These are phyloP conservation scores for Pherbina coryleti DNA, from an alignment of 2,888 invertebrate species.

Conservation along the genomic window DNA sequence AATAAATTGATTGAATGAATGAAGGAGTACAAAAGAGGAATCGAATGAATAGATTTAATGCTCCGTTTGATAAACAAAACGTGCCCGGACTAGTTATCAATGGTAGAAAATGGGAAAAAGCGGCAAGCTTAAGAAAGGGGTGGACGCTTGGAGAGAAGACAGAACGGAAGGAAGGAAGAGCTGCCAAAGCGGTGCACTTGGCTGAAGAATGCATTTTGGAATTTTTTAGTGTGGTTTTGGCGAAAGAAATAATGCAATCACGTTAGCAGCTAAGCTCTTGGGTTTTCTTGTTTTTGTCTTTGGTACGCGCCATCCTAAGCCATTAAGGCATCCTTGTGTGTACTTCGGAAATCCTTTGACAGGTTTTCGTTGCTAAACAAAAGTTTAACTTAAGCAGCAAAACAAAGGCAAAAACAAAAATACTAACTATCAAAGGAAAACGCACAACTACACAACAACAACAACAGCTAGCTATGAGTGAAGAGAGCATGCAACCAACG, in stretches of 20 bases:
- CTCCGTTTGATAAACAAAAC: slow-evolving; percentile 9
- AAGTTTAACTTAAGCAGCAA: background rate
- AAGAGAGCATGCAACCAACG: background rate
- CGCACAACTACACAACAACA: background rate
- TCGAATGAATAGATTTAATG: slow-evolving; percentile 25
- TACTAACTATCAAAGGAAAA: background rate
- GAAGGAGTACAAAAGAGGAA: background rate
- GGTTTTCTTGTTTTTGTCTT: too few species aligned
- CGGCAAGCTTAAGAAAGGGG: background rate
- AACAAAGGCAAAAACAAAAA: background rate
- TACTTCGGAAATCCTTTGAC: background rate
- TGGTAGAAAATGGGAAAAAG: background rate
- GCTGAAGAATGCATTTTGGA: background rate
- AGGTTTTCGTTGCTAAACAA: too few species aligned
- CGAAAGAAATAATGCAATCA: background rate
- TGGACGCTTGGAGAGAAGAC: background rate
- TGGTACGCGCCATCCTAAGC: background rate
- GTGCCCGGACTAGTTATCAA: background rate
- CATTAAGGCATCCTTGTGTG: background rate
- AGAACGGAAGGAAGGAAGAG: background rate
- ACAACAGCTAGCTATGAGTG: background rate
- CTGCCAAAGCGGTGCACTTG: background rate
- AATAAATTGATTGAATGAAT: slow-evolving; percentile 13
- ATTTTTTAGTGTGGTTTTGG: background rate
- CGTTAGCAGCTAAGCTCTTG: background rate